Conservation (phyloP, 2,797 vertebrate genomes). For the Urophycis tenuis region DNA sequence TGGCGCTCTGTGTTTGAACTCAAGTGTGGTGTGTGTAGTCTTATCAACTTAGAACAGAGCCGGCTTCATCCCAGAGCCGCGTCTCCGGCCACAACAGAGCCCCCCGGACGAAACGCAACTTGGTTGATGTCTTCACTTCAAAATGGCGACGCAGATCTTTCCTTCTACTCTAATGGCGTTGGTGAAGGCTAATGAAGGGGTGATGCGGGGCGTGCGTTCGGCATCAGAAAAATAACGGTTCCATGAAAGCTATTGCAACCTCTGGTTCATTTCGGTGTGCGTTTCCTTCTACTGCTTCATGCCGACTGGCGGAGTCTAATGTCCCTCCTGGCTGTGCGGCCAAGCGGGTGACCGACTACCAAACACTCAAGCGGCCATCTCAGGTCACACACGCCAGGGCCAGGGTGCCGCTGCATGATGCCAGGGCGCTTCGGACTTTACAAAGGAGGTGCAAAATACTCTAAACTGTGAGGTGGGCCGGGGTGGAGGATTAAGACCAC, state of each 20-base stretch:
- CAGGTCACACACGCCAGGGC: too few relatives aligned
- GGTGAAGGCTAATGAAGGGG: too few relatives aligned
- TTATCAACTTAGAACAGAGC: not conserved
- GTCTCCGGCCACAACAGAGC: not conserved
- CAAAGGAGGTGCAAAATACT: too few relatives aligned
- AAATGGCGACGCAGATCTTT: too few relatives aligned
- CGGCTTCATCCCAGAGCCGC: not conserved
- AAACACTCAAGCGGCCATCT: too few relatives aligned
- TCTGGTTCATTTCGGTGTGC: not conserved
- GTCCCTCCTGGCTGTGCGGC: not conserved
- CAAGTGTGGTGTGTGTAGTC: not conserved
- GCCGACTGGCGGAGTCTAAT: not conserved
- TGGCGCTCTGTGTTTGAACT: not conserved
- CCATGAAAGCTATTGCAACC: not conserved
- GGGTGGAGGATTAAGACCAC: too few relatives aligned
- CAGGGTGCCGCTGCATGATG: too few relatives aligned
- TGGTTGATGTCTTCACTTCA: too few relatives aligned
- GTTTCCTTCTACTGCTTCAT: not conserved
- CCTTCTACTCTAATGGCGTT: too few relatives aligned
- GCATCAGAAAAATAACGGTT: conserved; percentile 4
- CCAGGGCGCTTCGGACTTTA: too few relatives aligned
- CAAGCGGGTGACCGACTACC: not conserved
- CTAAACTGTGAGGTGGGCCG: too few relatives aligned
- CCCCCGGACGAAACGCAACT: not conserved
- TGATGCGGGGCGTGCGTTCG: too few relatives aligned